Conservation (phyloP, 2,888 invertebrate species). For the Diogma glabrata region DNA sequence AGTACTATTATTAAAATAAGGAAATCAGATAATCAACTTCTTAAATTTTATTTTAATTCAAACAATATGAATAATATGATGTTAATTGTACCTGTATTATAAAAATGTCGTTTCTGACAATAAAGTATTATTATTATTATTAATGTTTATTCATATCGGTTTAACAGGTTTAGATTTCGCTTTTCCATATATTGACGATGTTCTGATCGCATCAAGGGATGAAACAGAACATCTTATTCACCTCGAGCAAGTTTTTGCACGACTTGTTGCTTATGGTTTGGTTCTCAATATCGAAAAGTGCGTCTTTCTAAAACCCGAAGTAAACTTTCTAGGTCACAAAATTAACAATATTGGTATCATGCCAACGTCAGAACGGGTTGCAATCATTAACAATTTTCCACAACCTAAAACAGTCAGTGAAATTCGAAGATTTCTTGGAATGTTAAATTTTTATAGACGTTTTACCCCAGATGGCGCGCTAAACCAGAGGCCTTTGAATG, state of each 20-base stretch:
- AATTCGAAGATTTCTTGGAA: not conserved
- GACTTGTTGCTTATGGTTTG: slow-evolving; percentile 20
- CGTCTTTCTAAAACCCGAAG: not conserved
- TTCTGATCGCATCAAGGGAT: slow-evolving; percentile 21
- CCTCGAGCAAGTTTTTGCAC: slow-evolving; percentile 18
- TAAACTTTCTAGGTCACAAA: not conserved
- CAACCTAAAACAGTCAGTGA: not conserved
- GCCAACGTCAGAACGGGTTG: not conserved
- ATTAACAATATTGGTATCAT: not conserved
- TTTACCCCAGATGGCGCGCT: no score
- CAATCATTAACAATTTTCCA: not conserved
- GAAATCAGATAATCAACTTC: no score
- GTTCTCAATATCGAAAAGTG: slow-evolving; percentile 16
- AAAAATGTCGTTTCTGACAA: no score
- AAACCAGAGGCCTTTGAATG: no score
- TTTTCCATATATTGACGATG: slow-evolving; percentile 11
- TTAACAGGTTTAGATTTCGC: slow-evolving; percentile 21
- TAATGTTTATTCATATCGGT: slow-evolving; percentile 25
- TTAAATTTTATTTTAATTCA: no score
- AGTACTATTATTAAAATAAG: no score
- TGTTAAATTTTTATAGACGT: not conserved
- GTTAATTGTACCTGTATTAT: no score
- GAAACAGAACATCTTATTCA: slow-evolving; percentile 20
- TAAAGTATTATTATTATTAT: no score
- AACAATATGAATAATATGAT: no score